Percentiles rank a stretch among this genome's conserved stretches.
Evolutionary conservation across 1,140 invertebrate genomes (phyloP).

Genomic region (Ephestia elutella): DNA sequence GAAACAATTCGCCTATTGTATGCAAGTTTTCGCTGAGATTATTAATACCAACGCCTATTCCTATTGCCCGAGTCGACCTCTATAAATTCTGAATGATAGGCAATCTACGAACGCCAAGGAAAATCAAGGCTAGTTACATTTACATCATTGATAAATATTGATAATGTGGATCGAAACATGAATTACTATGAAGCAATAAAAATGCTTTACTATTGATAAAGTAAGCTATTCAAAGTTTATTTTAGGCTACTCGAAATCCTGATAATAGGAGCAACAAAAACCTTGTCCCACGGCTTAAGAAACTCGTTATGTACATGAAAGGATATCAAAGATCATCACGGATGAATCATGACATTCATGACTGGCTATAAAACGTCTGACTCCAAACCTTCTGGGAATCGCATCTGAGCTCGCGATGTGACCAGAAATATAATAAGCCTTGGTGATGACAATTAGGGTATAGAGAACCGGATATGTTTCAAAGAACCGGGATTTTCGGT

Average conservation of each 20-base stretch:
- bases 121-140: not conserved
- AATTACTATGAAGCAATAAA: not conserved
- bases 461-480: no score
- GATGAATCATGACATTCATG: slow-evolving; percentile 40
- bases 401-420: slow-evolving; percentile 26
- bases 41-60: not conserved
- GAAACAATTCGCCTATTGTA: slow-evolving; percentile 4
- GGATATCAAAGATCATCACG: slow-evolving; percentile 49
- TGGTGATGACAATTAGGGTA: slow-evolving; percentile 8
- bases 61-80: not conserved
- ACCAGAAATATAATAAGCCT: slow-evolving; percentile 22
- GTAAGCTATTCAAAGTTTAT: not conserved
- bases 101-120: not conserved
- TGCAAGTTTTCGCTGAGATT: slow-evolving; percentile 2
- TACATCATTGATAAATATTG: not conserved
- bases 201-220: not conserved
- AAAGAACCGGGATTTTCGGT: no score
- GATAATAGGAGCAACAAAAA: slow-evolving; percentile 8
- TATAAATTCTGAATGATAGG: not conserved
- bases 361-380: slow-evolving; percentile 32
- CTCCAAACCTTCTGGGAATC: slow-evolving; percentile 43
- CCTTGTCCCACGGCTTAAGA: slow-evolving; percentile 21
- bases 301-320: slow-evolving; percentile 34
- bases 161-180: not conserved
- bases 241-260: not conserved